phyloP scores from a whole-genome alignment of 2,113 vertebrate genomes.

The Myotis brandtii region DNA sequence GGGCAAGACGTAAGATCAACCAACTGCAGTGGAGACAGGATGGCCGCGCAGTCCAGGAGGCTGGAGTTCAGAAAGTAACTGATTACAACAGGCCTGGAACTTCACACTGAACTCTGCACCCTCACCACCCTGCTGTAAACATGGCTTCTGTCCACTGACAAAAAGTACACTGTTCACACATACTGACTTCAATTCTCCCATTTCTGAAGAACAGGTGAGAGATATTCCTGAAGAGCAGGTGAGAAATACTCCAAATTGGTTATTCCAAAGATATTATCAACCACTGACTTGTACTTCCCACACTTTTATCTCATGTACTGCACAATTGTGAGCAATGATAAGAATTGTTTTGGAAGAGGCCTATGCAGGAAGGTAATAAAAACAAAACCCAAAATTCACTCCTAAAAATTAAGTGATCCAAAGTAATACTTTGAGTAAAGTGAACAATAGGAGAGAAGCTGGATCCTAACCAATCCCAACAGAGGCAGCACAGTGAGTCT shows the following conservation, averaged over 20 bases:
- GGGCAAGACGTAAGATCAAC: background rate
- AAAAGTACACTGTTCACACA: background rate
- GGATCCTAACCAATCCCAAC: constrained; percentile 94
- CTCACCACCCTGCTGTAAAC: background rate
- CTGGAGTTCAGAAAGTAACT: background rate
- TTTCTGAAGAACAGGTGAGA: background rate
- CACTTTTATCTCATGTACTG: background rate
- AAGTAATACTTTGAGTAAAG: background rate
- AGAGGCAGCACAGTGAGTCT: constrained; percentile 95
- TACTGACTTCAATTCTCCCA: background rate
- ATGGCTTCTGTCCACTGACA: background rate
- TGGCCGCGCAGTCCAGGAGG: background rate
- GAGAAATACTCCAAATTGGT: background rate
- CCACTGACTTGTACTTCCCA: background rate
- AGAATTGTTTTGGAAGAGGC: background rate
- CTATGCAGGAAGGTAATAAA: background rate
- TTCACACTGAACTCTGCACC: background rate
- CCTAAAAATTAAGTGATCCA: background rate
- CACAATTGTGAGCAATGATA: background rate
- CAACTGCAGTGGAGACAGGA: background rate
- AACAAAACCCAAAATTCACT: background rate
- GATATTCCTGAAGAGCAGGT: background rate
- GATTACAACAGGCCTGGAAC: background rate
- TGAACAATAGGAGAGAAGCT: background rate
- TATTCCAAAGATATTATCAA: background rate